These are phyloP conservation scores for Datnioides undecimradiatus DNA, from an alignment of 2,113 vertebrate species.

Conservation along the genomic window DNA sequence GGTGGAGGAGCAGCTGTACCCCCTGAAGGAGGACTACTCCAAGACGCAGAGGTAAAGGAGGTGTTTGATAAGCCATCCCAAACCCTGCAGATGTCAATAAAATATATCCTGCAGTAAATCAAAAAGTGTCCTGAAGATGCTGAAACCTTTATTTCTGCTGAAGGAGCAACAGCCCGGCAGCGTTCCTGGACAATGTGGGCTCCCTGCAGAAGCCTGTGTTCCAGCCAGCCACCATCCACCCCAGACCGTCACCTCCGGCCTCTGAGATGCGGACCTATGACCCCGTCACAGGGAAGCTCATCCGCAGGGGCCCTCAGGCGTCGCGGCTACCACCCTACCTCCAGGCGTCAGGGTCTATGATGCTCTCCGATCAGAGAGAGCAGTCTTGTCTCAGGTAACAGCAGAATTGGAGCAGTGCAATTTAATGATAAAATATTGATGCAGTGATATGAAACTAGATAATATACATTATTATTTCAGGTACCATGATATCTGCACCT, in stretches of 20 bases:
- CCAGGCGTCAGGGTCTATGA: slow-evolving; percentile 82
- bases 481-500: too few species aligned
- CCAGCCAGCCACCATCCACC: slow-evolving; percentile 88
- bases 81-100: background rate
- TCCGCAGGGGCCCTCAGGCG: slow-evolving; percentile 85
- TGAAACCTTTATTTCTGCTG: slow-evolving; percentile 2
- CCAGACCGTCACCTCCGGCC: slow-evolving; percentile 79
- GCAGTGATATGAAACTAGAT: background rate
- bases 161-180: slow-evolving; percentile 91
- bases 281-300: slow-evolving; percentile 93
- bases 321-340: slow-evolving; percentile 78
- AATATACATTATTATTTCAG: too few species aligned
- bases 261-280: slow-evolving; percentile 90
- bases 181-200: slow-evolving; percentile 85
- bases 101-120: background rate
- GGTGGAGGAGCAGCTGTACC: slow-evolving; percentile 95
- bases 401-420: background rate
- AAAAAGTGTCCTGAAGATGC: background rate
- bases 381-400: slow-evolving; percentile 90
- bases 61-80: background rate
- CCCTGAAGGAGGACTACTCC: slow-evolving; percentile 90
- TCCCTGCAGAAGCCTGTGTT: slow-evolving; percentile 84
- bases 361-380: slow-evolving; percentile 84
- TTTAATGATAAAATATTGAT: background rate
- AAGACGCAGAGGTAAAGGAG: slow-evolving; percentile 86